Conservation (phyloP, 2,888 invertebrate genomes). For the Hemithea aestivaria region DNA sequence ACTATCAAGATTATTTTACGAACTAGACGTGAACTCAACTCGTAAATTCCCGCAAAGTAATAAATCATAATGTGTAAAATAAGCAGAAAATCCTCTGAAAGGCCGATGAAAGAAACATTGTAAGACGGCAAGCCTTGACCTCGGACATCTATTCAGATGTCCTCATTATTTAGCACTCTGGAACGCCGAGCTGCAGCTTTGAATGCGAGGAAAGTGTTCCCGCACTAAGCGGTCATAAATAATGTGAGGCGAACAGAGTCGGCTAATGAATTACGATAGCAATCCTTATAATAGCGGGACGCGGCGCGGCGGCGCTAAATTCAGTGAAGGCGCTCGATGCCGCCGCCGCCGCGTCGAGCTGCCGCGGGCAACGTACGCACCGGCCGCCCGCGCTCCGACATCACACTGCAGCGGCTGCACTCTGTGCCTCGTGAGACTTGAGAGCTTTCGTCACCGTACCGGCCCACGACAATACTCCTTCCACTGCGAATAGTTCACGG, state of each 20-base stretch:
- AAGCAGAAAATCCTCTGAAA: slow-evolving; percentile 37
- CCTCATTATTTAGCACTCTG: slow-evolving; percentile 46
- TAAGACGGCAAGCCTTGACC: slow-evolving; percentile 55
- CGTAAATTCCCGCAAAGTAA: slow-evolving; percentile 21
- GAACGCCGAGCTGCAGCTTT: slow-evolving; percentile 42
- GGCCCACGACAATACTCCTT: slow-evolving; percentile 37
- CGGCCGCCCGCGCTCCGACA: slow-evolving; percentile 18
- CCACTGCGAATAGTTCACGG: slow-evolving; percentile 63
- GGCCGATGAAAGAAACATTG: slow-evolving; percentile 48
- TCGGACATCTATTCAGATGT: slow-evolving; percentile 58
- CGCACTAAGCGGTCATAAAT: slow-evolving; percentile 67
- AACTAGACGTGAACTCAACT: slow-evolving; percentile 1
- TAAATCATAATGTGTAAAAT: slow-evolving; percentile 40
- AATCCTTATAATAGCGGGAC: slow-evolving; percentile 55
- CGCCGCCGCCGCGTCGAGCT: slow-evolving; percentile 24
- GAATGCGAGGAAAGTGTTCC: slow-evolving; percentile 53
- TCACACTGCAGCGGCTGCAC: slow-evolving; percentile 21
- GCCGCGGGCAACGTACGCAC: slow-evolving; percentile 42
- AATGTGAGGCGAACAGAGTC: slow-evolving; percentile 59
- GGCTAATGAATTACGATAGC: slow-evolving; percentile 71
- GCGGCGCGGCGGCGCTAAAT: slow-evolving; percentile 43
- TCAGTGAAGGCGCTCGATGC: slow-evolving; percentile 23
- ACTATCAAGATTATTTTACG: slow-evolving; percentile 9
- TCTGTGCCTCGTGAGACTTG: slow-evolving; percentile 16
- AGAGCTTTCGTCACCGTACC: slow-evolving; percentile 1